These are phyloP conservation scores for Anthopleura sola DNA, from an alignment of 64 coral and sea anemone species.

Conservation along the genomic window DNA sequence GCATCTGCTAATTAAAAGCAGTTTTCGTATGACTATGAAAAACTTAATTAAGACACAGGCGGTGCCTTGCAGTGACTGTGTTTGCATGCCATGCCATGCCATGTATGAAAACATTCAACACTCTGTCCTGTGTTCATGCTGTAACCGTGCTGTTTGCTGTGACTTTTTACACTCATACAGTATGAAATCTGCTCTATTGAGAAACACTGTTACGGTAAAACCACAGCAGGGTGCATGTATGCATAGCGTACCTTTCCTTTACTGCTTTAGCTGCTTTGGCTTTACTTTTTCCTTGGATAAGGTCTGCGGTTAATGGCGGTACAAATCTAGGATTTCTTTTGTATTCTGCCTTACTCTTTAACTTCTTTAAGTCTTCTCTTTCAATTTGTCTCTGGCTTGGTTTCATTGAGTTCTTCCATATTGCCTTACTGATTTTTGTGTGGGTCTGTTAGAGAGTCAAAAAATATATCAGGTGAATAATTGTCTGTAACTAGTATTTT, in stretches of 20 bases:
- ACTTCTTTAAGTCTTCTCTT: conserved; percentile 64
- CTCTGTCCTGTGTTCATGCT: too few species aligned
- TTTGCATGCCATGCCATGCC: too few species aligned
- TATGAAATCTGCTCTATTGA: too few species aligned
- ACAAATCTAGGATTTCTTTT: conserved; percentile 94
- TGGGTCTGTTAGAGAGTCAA: conserved; percentile 26
- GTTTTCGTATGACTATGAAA: too few species aligned
- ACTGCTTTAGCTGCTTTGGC: not conserved
- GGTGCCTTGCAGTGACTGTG: too few species aligned
- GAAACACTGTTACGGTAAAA: too few species aligned
- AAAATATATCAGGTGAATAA: not conserved
- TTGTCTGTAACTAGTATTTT: not conserved
- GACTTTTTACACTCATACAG: too few species aligned
- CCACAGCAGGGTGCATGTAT: not conserved
- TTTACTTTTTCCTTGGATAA: conserved; percentile 43
- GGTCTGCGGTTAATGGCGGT: conserved; percentile 71
- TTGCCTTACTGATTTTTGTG: conserved; percentile 36
- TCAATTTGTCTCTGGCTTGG: conserved; percentile 80
- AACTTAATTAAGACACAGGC: too few species aligned
- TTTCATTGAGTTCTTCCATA: conserved; percentile 92
- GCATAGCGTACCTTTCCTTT: not conserved
- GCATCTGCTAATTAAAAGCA: too few species aligned
- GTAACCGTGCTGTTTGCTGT: too few species aligned
- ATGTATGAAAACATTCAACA: too few species aligned
- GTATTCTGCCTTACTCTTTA: conserved; percentile 92